Evolutionary conservation across 1,140 invertebrate species (phyloP), one percentile per base, ranked within the genome.

Genomic region (Drosophila lacteicornis): DNA sequence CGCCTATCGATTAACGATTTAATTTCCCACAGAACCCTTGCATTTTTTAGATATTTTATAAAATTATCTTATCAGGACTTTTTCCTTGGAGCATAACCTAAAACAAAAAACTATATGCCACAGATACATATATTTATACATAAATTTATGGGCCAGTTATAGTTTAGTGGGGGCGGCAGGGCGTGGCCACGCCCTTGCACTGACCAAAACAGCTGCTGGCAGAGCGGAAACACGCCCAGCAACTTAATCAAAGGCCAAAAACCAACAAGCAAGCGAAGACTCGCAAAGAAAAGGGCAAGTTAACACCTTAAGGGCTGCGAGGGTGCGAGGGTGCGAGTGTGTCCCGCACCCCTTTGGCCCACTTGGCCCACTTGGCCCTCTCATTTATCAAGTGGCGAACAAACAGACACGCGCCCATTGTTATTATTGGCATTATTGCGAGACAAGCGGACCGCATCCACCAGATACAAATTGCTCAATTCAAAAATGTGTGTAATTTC

Each of bases 401-500:
- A 82, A 82, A 79, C 82, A 86, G 71, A 79, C 63, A 63, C 75
- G 82, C 75, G 67, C 69, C 75, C 83, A 82, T 87, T 82, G 62
- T 82, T 87, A 82, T 86, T 86, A 86, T 86, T 86, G 82, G 62
- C 66, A 86, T 82, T 86, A 86, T 82, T 86, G 83, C 71, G 47
- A 70, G 66, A 79, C 74, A 76, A 82, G 58, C 75, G 82, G 56
- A 42, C 43, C 42, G 15, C 53, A 56, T 57, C 22, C 46, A 69
- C 19, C 66, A 66, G 61, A 75, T 76, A 86, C 83, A 86, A 86
- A 86, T 87, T 82, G 83, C 83, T 82, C 63, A 76, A 86, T 86
- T 86, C 80, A 80, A 86, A 86, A 87, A 56, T 79, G 63, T 79
- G 63, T 66, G 62, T 69, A 74, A 70, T 70, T 74, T 78, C 47